phyloP scores from a whole-genome alignment of 64 coral and sea anemone species.

The Montipora sp. region DNA sequence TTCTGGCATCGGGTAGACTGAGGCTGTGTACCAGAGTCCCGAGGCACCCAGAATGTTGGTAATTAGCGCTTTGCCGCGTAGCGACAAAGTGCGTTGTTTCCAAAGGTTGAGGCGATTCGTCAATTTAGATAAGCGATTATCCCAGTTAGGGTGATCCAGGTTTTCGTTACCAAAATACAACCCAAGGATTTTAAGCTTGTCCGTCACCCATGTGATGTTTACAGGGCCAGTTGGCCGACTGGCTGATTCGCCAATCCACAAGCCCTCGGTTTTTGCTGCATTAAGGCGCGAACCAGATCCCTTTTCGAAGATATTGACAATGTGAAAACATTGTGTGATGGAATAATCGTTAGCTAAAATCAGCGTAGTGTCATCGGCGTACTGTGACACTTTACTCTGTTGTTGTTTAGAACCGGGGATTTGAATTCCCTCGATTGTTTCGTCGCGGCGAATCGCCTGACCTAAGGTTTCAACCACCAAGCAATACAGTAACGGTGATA shows the following conservation, averaged over 20 bases:
- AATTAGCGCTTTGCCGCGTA: no score
- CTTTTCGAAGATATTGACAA: not conserved
- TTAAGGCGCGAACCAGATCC: conserved; percentile 32
- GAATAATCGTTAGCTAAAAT: conserved; percentile 32
- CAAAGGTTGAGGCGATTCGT: no score
- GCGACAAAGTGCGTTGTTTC: no score
- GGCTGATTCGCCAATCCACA: conserved; percentile 23
- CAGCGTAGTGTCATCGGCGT: conserved; percentile 14
- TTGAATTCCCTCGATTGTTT: conserved; percentile 17
- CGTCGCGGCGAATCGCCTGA: conserved; percentile 27
- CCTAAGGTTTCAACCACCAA: conserved; percentile 10
- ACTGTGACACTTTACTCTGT: conserved; percentile 37
- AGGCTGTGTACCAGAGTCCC: not conserved
- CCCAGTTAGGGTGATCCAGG: no score
- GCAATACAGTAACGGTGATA: conserved; percentile 44
- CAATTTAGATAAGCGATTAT: no score
- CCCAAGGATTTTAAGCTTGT: conserved; percentile 15
- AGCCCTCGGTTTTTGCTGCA: conserved; percentile 50
- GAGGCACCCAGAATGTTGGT: not conserved
- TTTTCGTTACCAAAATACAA: no score
- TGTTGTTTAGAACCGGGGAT: not conserved
- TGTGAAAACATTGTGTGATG: not conserved
- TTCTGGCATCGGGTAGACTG: not conserved
- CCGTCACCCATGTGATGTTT: conserved; percentile 7
- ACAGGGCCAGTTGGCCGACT: not conserved